phyloP scores from a whole-genome alignment of 2,797 vertebrate species.

The Onychomys torridus region DNA sequence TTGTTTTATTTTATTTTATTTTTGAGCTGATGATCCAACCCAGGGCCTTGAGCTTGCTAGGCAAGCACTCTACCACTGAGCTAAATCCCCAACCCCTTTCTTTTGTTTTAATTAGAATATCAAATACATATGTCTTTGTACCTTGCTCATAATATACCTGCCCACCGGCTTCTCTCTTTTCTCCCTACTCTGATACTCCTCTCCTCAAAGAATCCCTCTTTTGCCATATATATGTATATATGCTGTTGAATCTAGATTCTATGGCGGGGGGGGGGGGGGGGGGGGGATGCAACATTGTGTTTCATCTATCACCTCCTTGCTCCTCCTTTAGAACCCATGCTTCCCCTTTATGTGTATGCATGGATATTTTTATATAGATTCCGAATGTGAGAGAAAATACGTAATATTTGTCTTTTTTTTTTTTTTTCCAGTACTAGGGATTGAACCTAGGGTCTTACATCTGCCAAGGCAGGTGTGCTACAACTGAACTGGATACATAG shows the following conservation, averaged over 20 bases:
- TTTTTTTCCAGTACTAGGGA: neutral
- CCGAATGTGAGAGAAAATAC: neutral
- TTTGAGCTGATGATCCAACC: too few relatives aligned
- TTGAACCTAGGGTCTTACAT: neutral
- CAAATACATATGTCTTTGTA: neutral
- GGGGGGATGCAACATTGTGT: too few relatives aligned
- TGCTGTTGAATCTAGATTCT: neutral
- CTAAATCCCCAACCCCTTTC: too few relatives aligned
- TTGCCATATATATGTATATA: too few relatives aligned
- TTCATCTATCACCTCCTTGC: neutral
- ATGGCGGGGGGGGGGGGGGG: too few relatives aligned
- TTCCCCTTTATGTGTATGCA: neutral
- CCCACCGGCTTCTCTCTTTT: too few relatives aligned
- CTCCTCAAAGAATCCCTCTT: too few relatives aligned
- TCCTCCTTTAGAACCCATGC: too few relatives aligned
- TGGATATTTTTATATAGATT: neutral
- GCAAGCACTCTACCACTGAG: too few relatives aligned
- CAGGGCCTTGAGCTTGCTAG: too few relatives aligned
- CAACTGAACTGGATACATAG: neutral
- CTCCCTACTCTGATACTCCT: neutral
- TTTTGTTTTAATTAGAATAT: neutral
- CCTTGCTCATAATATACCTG: neutral
- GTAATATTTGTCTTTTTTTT: neutral
- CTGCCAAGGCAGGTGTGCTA: neutral
- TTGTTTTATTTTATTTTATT: too few relatives aligned